Conservation (phyloP, 2,888 invertebrate genomes). For the Crossocerus cetratus region DNA sequence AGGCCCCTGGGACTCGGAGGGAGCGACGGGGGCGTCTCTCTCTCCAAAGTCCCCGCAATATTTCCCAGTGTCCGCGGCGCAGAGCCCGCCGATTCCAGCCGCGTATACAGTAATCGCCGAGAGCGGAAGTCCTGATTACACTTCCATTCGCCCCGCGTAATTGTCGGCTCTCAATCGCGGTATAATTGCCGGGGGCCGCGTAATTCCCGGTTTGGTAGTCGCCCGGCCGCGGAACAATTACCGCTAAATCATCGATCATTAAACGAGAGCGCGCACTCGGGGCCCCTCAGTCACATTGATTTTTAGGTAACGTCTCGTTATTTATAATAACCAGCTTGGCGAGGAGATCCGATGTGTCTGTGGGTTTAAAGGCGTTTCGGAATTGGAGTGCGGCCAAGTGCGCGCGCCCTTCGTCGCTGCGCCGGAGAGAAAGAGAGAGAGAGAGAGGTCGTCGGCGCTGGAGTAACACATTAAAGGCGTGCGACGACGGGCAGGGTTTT, state of each 20-base stretch:
- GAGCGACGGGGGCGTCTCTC: not conserved
- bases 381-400: too few species aligned
- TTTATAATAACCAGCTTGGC: too few species aligned
- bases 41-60: not conserved
- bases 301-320: too few species aligned
- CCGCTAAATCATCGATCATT: not conserved
- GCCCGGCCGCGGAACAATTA: not conserved
- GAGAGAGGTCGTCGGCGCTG: too few species aligned
- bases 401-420: too few species aligned
- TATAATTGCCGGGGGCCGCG: not conserved
- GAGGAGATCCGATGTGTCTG: too few species aligned
- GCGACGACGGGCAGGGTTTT: slow-evolving; percentile 35
- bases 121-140: slow-evolving; percentile 13
- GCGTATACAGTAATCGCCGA: not conserved
- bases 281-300: too few species aligned
- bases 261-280: not conserved
- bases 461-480: slow-evolving; percentile 44
- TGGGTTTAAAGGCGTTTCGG: too few species aligned
- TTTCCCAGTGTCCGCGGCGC: not conserved
- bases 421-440: too few species aligned
- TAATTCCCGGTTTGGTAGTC: not conserved
- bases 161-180: not conserved
- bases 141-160: not conserved
- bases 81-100: not conserved
- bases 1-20: slow-evolving; percentile 15